Evolutionary conservation across 2,797 vertebrate genomes (phyloP), one percentile per base, ranked within the genome.

Genomic region (Heliangelus exortis): DNA sequence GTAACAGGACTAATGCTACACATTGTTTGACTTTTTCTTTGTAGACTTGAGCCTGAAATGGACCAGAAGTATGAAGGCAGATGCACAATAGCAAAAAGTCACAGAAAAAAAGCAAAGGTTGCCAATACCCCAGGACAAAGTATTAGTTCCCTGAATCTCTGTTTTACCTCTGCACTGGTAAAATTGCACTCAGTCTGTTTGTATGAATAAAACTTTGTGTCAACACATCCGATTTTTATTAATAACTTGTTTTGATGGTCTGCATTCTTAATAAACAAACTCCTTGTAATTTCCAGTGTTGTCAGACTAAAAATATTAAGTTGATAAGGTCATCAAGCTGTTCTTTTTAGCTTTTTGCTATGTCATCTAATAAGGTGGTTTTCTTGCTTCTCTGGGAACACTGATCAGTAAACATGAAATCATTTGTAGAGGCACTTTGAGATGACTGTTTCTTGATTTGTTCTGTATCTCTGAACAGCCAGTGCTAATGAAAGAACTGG

Each of bases 41-140:
- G 51, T 73, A 97, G 96, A 92, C 96, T 47, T 91, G 84, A 96
- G 88, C 15, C 26, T 78, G 91, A 95, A 82, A 34, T 25, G 57
- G 41, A 68, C 23, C 65, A 33, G 87, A 89, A 91, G 25, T 15
- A 50, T 31, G 63, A 28, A 63, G 50, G 61, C 71, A 79, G 57
- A 89, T 8, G 51, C 65, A 74, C 73, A 89, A 66, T 1, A 73
- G 69, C 59, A 93, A n/a, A 92, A 2, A 8, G n/a, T 12, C 33
- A 4, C 6, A 54, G 59, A 58, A 81, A 58, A 69, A 43, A 90
- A 45, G 21, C 36, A 53, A 94, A 89, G 41, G 28, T 59, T 90
- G 51, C 68, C 78, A 67, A 3, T 66, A 73, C 6, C 6, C 48
- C 72, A 74, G 87, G 51, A 90, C 63, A 74, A 84, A 81, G 31